Conservation (phyloP, 2,113 vertebrate species). For the Tachuris rubrigastra region DNA sequence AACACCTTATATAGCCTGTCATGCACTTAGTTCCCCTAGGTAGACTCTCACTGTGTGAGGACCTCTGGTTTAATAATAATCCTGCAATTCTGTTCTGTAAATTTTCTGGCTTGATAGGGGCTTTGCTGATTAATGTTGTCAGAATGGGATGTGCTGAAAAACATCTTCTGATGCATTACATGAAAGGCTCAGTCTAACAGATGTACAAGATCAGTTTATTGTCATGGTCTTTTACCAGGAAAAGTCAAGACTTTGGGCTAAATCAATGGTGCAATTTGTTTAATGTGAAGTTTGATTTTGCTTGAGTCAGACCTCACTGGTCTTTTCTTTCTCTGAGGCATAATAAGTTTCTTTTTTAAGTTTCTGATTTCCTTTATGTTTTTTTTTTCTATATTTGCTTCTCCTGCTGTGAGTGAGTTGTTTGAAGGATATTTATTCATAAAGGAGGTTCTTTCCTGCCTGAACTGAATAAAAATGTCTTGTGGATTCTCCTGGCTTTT, state of each 20-base stretch:
- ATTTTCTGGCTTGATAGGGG: background rate
- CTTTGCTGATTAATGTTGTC: slow-evolving; percentile 37
- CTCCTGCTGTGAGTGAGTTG: slow-evolving; percentile 10
- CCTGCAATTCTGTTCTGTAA: background rate
- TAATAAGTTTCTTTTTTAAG: slow-evolving; percentile 23
- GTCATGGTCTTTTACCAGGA: slow-evolving; percentile 13
- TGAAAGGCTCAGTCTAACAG: slow-evolving; percentile 17
- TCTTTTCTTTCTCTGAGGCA: background rate
- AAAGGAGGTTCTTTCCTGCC: slow-evolving; percentile 6
- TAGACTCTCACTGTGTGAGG: background rate
- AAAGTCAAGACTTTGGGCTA: slow-evolving; percentile 9
- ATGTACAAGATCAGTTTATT: background rate
- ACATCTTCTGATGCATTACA: slow-evolving; percentile 45
- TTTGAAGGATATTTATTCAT: slow-evolving; percentile 45
- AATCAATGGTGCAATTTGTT: slow-evolving; percentile 40
- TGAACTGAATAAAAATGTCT: background rate
- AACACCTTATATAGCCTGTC: background rate
- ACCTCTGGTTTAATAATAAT: slow-evolving; percentile 17
- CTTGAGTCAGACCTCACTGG: background rate
- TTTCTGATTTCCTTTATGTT: background rate
- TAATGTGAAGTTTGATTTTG: slow-evolving; percentile 41
- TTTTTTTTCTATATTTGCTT: background rate
- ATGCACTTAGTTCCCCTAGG: background rate
- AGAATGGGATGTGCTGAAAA: slow-evolving; percentile 42
- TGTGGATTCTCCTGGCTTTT: slow-evolving; percentile 2